Evolutionary conservation across 2,888 invertebrate species (phyloP).

Genomic region (Panorpa germanica): DNA sequence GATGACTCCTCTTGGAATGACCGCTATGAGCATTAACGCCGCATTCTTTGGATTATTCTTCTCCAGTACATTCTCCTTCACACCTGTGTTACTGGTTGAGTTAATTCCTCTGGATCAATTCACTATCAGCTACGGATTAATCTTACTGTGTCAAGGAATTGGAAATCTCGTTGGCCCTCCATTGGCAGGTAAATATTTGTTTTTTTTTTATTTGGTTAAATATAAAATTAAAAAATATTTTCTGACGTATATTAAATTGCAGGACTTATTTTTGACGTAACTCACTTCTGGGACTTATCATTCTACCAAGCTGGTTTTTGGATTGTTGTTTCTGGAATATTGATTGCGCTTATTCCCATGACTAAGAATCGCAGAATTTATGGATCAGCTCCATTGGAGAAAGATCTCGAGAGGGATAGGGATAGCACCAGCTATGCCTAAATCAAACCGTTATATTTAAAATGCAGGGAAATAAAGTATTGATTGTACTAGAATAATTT

Average conservation of each 20-base stretch:
- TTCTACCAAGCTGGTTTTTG: constrained; percentile 67
- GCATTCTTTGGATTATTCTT: constrained; percentile 75
- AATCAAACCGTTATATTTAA: too few relatives aligned
- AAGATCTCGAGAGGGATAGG: constrained; percentile 24
- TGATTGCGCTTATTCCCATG: constrained; percentile 40
- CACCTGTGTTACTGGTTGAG: constrained; percentile 75
- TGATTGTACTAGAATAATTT: too few relatives aligned
- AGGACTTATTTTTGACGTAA: constrained; percentile 36
- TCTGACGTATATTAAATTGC: background rate
- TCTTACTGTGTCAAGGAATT: constrained; percentile 76
- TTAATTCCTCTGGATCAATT: constrained; percentile 80
- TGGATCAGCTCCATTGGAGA: constrained; percentile 29
- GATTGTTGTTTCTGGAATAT: constrained; percentile 55
- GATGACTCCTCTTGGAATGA: constrained; percentile 26
- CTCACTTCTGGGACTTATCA: constrained; percentile 53
- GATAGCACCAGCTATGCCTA: too few relatives aligned
- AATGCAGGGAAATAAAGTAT: too few relatives aligned
- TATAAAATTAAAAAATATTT: background rate
- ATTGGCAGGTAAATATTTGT: constrained; percentile 46
- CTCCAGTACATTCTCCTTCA: constrained; percentile 81
- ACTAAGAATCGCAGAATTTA: constrained; percentile 45
- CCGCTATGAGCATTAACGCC: constrained; percentile 22
- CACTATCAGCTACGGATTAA: constrained; percentile 80
- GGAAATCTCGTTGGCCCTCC: constrained; percentile 87
- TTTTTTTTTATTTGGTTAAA: constrained; percentile 4